These are phyloP conservation scores for Hypolimnas misippus DNA, from an alignment of 2,888 invertebrate species.

Conservation along the genomic window DNA sequence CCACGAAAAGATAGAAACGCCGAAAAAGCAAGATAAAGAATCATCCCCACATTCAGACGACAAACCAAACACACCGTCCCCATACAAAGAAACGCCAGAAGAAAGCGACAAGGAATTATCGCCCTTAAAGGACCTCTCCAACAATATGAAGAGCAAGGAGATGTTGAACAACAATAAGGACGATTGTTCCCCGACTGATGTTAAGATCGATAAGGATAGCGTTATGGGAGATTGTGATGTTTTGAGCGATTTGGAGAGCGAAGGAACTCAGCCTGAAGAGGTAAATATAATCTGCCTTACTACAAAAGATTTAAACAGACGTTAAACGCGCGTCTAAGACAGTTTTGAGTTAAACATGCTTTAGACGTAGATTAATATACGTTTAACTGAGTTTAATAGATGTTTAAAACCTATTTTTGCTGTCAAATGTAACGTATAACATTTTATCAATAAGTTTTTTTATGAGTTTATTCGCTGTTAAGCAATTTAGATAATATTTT, in stretches of 20 bases:
- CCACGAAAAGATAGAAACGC: slow-evolving; percentile 63
- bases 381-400: too few species aligned
- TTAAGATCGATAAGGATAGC: slow-evolving; percentile 84
- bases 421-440: too few species aligned
- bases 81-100: slow-evolving; percentile 62
- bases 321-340: too few species aligned
- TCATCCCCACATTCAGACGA: slow-evolving; percentile 52
- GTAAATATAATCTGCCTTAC: slow-evolving; percentile 72
- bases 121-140: slow-evolving; percentile 67
- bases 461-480: too few species aligned
- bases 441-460: too few species aligned
- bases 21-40: slow-evolving; percentile 63
- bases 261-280: slow-evolving; percentile 94
- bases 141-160: slow-evolving; percentile 63
- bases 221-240: slow-evolving; percentile 86
- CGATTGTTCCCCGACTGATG: slow-evolving; percentile 73
- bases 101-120: slow-evolving; percentile 63
- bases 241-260: slow-evolving; percentile 94
- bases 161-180: slow-evolving; percentile 77
- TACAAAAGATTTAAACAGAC: too few species aligned
- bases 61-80: slow-evolving; percentile 52
- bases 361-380: too few species aligned
- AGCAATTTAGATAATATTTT: too few species aligned
- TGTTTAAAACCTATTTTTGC: too few species aligned
- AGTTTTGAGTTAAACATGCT: too few species aligned